Base-by-base conservation (phyloP, 2,113 vertebrate species). In the Dipodomys spectabilis region DNA sequence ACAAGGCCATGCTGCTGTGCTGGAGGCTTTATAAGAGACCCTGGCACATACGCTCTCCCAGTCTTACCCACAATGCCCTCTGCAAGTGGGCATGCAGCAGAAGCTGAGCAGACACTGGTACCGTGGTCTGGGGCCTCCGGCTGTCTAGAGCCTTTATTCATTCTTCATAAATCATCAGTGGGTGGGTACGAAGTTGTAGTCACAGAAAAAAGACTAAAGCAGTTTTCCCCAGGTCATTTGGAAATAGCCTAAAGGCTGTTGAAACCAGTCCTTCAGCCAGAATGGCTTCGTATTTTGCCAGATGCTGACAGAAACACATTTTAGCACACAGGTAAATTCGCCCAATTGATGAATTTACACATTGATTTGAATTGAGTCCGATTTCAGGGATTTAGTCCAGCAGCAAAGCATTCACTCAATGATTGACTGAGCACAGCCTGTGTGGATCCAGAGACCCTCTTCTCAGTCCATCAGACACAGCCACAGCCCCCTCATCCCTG, bases 291-390 rank as follows among this genome's bases (percentile, higher is more conserved):
- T 1, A 1, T 73, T 60, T 69, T 57, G 82, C 65, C 30, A 79
- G 77, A 81, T 71, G 32, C 77, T 78, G 68, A 23, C 7, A 30
- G 69, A 74, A 78, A 74, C 20, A 9, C 86, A 69, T 82, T 82
- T 82, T n/a, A 85, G 19, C 86, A 27, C 27, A 4, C 5, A 68
- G 35, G 65, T 44, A n/a, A 39, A 68, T 32, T 35, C 27, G 39
- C 45, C 78, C 64, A 57, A 23, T 9, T 64, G 82, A 88, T 88
- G 57, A 16, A 28, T 53, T 84, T 85, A 79, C 69, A 82, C 88
- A 88, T 20, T 49, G 92, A 82, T 73, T 86, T 84, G 45, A 77
- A 94, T 78, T 71, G 32, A 7, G 67, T 60, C n/a, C 25, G 72
- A 71, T 65, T 62, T 79, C 65, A 30, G 62, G 82, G 45, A 60